Evolutionary conservation across 2,113 vertebrate genomes (phyloP).

Genomic region (Myodes glareolus): DNA sequence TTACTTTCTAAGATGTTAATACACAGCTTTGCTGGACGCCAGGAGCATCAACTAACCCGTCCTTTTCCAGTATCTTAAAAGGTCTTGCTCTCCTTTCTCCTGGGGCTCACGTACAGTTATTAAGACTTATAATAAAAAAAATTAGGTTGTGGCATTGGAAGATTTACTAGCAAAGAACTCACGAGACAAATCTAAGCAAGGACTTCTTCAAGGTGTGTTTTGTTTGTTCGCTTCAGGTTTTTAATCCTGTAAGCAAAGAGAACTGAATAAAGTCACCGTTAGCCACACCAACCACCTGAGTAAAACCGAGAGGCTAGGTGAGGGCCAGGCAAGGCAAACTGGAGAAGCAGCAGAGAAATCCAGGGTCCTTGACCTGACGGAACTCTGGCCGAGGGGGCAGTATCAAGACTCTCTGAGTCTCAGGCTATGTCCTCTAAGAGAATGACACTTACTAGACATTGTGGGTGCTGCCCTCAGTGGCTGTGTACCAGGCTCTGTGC

Average conservation of each 20-base stretch:
- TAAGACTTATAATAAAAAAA: not conserved
- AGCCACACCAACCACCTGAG: not conserved
- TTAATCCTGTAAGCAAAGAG: not conserved
- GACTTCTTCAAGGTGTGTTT: not conserved
- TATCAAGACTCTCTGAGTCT: not conserved
- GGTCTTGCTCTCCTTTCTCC: not conserved
- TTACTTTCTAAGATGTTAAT: not conserved
- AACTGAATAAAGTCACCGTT: not conserved
- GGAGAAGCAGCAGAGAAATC: not conserved
- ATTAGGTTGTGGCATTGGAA: not conserved
- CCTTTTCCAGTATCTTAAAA: not conserved
- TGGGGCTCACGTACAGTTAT: not conserved
- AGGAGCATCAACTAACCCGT: not conserved
- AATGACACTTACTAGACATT: not conserved
- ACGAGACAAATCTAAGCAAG: not conserved
- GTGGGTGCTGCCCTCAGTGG: not conserved
- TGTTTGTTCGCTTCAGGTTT: not conserved
- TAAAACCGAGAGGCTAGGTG: not conserved
- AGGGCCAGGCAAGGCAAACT: not conserved
- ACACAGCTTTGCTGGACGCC: not conserved
- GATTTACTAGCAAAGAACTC: not conserved
- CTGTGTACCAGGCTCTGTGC: not conserved
- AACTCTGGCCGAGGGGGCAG: not conserved
- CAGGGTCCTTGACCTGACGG: not conserved
- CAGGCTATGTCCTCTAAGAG: accelerated